These are phyloP conservation scores for Cryptus viduatorius DNA, from an alignment of 2,888 invertebrate species.

Conservation along the genomic window DNA sequence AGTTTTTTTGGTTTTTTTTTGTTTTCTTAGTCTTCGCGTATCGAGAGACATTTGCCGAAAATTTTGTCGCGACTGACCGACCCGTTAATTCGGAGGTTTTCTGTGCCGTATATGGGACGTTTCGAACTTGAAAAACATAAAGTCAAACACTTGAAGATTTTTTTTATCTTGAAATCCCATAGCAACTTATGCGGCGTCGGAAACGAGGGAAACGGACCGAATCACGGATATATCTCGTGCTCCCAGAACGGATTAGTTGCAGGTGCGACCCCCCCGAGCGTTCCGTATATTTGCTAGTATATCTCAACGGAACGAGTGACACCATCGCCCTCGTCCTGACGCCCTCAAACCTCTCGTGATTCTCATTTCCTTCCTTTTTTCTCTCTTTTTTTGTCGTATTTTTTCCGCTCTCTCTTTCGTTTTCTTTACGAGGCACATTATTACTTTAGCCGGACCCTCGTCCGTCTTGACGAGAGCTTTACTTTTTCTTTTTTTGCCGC, in stretches of 20 bases:
- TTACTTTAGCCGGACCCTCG: constrained; percentile 29
- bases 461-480: neutral
- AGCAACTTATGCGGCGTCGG: constrained; percentile 12
- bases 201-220: neutral
- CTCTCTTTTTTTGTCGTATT: neutral
- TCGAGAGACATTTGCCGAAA: neutral
- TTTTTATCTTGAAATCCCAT: neutral
- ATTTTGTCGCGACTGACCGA: neutral
- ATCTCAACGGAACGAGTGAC: constrained; percentile 38
- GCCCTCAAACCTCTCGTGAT: constrained; percentile 24
- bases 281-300: constrained; percentile 25
- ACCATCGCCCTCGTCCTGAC: constrained; percentile 5
- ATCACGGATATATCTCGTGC: neutral
- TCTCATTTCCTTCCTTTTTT: constrained; percentile 11
- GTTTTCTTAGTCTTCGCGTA: neutral
- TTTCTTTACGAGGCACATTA: constrained; percentile 33
- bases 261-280: constrained; percentile 14
- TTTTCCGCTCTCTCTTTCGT: neutral
- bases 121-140: neutral
- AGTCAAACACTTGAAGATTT: neutral
- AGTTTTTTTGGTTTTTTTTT: neutral
- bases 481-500: neutral
- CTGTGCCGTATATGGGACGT: neutral
- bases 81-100: neutral
- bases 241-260: constrained; percentile 35